Conservation (phyloP, 2,888 invertebrate species). For the Ectemnius continuus region DNA sequence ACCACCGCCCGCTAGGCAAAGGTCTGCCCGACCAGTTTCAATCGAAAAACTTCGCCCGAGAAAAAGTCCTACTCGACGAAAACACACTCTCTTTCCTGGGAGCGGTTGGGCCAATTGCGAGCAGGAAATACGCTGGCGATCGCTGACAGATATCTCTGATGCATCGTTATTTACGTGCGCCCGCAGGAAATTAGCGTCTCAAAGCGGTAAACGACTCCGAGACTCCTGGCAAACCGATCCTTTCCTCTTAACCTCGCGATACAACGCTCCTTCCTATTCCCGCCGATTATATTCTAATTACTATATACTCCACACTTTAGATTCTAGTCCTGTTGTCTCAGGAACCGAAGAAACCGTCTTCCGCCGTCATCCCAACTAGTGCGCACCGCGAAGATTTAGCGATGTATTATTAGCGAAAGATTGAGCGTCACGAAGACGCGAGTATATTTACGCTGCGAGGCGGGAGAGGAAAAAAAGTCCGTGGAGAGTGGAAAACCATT, state of each 20-base stretch:
- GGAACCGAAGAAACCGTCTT: too few relatives aligned
- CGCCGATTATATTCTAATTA: slow-evolving; percentile 28
- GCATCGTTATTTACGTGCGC: slow-evolving; percentile 33
- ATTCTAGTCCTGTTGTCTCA: too few relatives aligned
- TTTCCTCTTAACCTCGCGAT: slow-evolving; percentile 2
- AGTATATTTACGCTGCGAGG: too few relatives aligned
- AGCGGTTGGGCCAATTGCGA: not conserved
- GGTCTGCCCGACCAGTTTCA: too few relatives aligned
- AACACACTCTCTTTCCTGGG: too few relatives aligned
- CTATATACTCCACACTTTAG: not conserved
- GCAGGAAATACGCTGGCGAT: slow-evolving; percentile 3
- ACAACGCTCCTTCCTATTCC: not conserved
- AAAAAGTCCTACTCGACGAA: too few relatives aligned
- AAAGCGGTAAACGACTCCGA: not conserved
- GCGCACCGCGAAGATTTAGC: not conserved
- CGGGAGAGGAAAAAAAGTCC: too few relatives aligned
- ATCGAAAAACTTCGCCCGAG: too few relatives aligned
- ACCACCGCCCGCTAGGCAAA: too few relatives aligned
- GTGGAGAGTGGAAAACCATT: too few relatives aligned
- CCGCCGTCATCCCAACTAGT: not conserved
- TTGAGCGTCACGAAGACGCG: too few relatives aligned
- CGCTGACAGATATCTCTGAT: slow-evolving; percentile 33
- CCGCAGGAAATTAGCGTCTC: slow-evolving; percentile 42
- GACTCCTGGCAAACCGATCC: slow-evolving; percentile 5
- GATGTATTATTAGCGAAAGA: too few relatives aligned